A percentile compares a stretch with the other conserved stretches of the same genome.
These are phyloP conservation scores for Halisarca cf. caerulea DNA, from an alignment of 37 sponge, comb jelly and placozoan genomes.

Conservation along the genomic window DNA sequence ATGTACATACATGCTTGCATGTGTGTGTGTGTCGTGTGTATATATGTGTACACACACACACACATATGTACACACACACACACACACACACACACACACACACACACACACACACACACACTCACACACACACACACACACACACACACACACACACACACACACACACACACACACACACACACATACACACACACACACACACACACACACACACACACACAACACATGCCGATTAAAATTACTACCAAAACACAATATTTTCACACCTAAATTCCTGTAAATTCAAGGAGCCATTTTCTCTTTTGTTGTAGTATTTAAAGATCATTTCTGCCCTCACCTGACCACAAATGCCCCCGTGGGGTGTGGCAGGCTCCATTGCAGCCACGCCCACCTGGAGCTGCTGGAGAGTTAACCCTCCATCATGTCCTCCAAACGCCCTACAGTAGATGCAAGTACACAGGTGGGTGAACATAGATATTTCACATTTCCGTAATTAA, in stretches of 20 bases:
- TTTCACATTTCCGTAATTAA: neutral
- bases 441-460: neutral
- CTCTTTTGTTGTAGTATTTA: conserved; percentile 72
- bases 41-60: too few species aligned
- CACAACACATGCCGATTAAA: too few species aligned
- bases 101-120: conserved; percentile 8
- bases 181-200: neutral
- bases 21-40: too few species aligned
- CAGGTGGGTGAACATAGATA: neutral
- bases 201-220: neutral
- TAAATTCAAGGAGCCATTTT: conserved; percentile 45
- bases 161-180: neutral
- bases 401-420: conserved; percentile 7
- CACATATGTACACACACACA: conserved; percentile 14
- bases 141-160: too few species aligned
- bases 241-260: neutral
- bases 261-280: conserved; percentile 66
- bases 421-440: neutral
- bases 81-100: conserved; percentile 13
- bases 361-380: conserved; percentile 85
- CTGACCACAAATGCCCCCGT: conserved; percentile 81
- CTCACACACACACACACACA: too few species aligned
- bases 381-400: conserved; percentile 80
- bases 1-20: too few species aligned
- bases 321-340: conserved; percentile 88